Percentiles rank a stretch among this genome's conserved stretches.
Evolutionary conservation across 37 sponge, comb jelly and placozoan genomes (phyloP).

Genomic region (Beroe forskalii): DNA sequence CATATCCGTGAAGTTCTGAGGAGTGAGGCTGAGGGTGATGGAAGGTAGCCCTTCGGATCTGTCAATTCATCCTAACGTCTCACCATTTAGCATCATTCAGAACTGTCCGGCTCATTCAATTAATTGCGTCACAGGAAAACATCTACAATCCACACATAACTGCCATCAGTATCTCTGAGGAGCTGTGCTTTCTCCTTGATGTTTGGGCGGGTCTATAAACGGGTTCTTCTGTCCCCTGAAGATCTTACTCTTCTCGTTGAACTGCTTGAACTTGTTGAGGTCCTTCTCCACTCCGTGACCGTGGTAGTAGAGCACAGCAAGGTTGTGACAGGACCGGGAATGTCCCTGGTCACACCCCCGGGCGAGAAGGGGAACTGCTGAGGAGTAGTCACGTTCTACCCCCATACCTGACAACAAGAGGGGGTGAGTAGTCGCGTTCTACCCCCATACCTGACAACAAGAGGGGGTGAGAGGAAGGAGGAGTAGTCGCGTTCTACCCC

Average conservation of each 20-base stretch:
- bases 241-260: conserved; percentile 18
- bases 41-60: no score
- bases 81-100: no score
- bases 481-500: conserved; percentile 30
- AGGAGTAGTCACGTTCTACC: not conserved
- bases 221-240: conserved; percentile 46
- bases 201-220: not conserved
- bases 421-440: conserved; percentile 16
- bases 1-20: no score
- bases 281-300: conserved; percentile 46
- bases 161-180: not conserved
- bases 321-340: conserved; percentile 41
- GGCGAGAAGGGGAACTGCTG: conserved; percentile 16
- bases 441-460: conserved; percentile 38
- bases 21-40: no score
- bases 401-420: conserved; percentile 34
- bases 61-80: no score
- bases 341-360: conserved; percentile 15
- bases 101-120: no score
- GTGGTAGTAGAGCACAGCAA: conserved; percentile 50
- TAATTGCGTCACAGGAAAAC: not conserved
- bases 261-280: conserved; percentile 57
- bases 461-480: no score
- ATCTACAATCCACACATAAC: not conserved
- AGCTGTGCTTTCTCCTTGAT: not conserved